Percentiles rank a stretch among this genome's conserved stretches.
phyloP scores from a whole-genome alignment of 2,888 invertebrate genomes.

The Geotrupes spiniger region DNA sequence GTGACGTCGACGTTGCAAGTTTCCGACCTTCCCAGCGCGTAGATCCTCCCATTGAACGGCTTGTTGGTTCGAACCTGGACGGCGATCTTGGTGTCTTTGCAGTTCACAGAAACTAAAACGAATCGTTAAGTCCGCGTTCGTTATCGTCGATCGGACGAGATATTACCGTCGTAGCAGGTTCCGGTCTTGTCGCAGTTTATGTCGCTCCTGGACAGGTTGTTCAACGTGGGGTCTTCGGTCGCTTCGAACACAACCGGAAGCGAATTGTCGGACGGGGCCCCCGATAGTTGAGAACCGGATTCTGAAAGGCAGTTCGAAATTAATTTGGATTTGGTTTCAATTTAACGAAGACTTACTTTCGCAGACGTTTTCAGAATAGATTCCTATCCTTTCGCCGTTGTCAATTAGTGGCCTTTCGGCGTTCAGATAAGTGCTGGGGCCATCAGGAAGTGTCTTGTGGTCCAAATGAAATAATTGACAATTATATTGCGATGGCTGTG shows the following conservation, averaged over 20 bases:
- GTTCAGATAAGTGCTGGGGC: constrained; percentile 86
- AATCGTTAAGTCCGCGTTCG: background rate
- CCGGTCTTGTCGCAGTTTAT: constrained; percentile 93
- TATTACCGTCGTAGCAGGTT: constrained; percentile 88
- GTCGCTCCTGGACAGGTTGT: constrained; percentile 72
- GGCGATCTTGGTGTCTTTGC: constrained; percentile 91
- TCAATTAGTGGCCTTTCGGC: constrained; percentile 88
- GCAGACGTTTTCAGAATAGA: constrained; percentile 87
- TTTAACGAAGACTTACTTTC: constrained; percentile 65
- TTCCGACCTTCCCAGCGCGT: constrained; percentile 89
- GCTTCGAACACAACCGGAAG: constrained; percentile 75
- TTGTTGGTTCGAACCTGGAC: constrained; percentile 91
- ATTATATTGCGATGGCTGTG: constrained; percentile 76
- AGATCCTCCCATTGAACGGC: constrained; percentile 92
- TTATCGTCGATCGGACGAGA: background rate
- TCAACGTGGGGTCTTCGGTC: constrained; percentile 70
- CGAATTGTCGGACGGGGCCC: constrained; percentile 54
- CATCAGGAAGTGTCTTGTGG: constrained; percentile 88
- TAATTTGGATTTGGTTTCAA: background rate
- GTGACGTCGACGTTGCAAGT: constrained; percentile 93
- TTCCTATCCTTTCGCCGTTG: constrained; percentile 85
- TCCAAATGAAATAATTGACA: constrained; percentile 90
- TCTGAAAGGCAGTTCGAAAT: constrained; percentile 3
- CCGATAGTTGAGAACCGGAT: constrained; percentile 25
- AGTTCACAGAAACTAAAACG: constrained; percentile 81